Conservation (phyloP, 2,888 invertebrate genomes). For the Arge pagana region DNA sequence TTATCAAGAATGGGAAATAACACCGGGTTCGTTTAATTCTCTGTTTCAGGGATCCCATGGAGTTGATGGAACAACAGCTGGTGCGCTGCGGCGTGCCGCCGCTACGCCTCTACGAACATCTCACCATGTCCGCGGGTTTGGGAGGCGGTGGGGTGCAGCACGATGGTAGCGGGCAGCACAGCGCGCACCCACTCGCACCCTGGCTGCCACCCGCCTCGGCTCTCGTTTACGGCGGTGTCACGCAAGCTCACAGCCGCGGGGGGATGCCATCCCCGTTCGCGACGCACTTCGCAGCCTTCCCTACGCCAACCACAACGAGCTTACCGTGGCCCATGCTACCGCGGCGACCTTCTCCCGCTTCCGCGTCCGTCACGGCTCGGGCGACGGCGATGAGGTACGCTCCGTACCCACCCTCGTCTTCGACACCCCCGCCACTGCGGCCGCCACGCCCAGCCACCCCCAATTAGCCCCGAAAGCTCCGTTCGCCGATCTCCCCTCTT, state of each 20-base stretch:
- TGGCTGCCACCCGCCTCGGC: constrained; percentile 51
- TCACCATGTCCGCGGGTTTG: constrained; percentile 47
- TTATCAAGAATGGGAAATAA: too few relatives aligned
- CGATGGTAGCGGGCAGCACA: constrained; percentile 36
- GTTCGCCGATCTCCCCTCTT: too few relatives aligned
- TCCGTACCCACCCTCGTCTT: constrained; percentile 43
- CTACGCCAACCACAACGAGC: constrained; percentile 37
- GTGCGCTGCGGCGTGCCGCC: constrained; percentile 54
- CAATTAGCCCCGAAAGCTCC: constrained; percentile 27
- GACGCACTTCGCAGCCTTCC: constrained; percentile 38
- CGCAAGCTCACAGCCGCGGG: constrained; percentile 41
- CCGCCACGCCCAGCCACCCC: constrained; percentile 42
- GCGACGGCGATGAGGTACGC: constrained; percentile 56
- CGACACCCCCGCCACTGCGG: constrained; percentile 40
- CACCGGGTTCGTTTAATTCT: too few relatives aligned
- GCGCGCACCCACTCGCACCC: constrained; percentile 41
- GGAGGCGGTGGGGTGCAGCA: constrained; percentile 42
- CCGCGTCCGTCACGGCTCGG: constrained; percentile 61
- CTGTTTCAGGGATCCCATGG: constrained; percentile 54
- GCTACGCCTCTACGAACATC: constrained; percentile 53
- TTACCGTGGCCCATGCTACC: constrained; percentile 55
- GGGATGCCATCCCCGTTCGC: constrained; percentile 48
- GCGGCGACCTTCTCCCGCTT: constrained; percentile 49
- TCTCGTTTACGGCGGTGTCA: constrained; percentile 47
- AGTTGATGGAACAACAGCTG: constrained; percentile 55